A percentile compares a stretch with the other conserved stretches of the same genome.
These are phyloP conservation scores for Peromyscus californicus DNA, from an alignment of 2,113 vertebrate species.

Conservation along the genomic window DNA sequence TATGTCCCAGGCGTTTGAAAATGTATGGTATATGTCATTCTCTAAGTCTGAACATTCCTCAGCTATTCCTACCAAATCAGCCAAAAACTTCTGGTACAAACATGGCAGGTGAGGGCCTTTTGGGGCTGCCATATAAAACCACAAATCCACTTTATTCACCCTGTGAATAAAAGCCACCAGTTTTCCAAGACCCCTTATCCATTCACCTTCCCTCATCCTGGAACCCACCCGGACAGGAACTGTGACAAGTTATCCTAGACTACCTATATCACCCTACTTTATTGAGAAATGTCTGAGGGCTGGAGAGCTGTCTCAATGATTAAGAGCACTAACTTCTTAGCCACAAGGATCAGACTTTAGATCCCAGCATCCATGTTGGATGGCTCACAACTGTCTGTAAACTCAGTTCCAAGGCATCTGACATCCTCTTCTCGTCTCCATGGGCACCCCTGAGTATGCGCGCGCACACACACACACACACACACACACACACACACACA, in stretches of 20 bases:
- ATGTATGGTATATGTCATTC: neutral
- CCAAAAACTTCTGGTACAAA: neutral
- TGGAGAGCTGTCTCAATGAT: neutral
- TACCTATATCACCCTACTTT: neutral
- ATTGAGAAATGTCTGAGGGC: neutral
- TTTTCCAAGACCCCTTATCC: neutral
- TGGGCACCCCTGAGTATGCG: neutral
- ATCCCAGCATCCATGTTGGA: neutral
- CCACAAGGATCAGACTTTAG: neutral
- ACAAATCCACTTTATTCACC: neutral
- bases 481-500: neutral
- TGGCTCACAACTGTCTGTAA: neutral
- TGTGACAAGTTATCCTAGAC: no score
- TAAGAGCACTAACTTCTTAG: neutral
- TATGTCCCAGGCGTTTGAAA: neutral
- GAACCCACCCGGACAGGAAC: neutral
- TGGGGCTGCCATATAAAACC: fast-evolving
- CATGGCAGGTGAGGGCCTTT: neutral
- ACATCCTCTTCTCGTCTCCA: neutral
- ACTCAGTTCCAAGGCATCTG: neutral
- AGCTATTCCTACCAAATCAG: neutral
- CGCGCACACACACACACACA: neutral
- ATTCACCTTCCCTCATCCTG: neutral
- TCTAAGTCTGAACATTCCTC: neutral
- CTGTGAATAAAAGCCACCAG: neutral